Conservation (phyloP, 2,888 invertebrate genomes). For the Gymnosoma rotundatum region DNA sequence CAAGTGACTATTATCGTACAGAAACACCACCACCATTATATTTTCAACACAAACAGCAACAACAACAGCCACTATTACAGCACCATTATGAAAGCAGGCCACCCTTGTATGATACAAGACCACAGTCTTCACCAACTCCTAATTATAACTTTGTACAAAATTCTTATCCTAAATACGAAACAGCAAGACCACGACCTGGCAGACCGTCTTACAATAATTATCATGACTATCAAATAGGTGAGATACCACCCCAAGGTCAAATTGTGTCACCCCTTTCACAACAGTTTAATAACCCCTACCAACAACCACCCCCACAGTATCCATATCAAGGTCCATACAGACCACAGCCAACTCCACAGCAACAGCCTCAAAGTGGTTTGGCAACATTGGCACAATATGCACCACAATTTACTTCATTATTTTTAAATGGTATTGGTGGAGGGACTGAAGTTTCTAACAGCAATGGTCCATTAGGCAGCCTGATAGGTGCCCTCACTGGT, state of each 20-base stretch:
- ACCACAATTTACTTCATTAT: constrained; percentile 80
- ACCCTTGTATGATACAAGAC: constrained; percentile 33
- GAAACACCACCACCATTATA: constrained; percentile 53
- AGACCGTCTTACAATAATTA: constrained; percentile 73
- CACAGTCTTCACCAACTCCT: constrained; percentile 63
- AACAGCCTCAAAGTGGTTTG: constrained; percentile 71
- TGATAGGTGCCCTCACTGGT: constrained; percentile 78
- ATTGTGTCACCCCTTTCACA: constrained; percentile 65
- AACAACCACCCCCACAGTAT: constrained; percentile 57
- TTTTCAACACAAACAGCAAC: constrained; percentile 33
- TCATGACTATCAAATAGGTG: constrained; percentile 79
- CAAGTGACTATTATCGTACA: constrained; percentile 52
- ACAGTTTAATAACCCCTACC: constrained; percentile 73
- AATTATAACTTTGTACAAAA: constrained; percentile 54
- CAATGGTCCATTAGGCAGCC: constrained; percentile 76
- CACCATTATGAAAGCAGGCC: constrained; percentile 57
- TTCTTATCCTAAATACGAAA: constrained; percentile 43
- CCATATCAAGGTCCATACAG: constrained; percentile 70
- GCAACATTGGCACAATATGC: constrained; percentile 79
- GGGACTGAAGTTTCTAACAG: constrained; percentile 57
- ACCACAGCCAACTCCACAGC: constrained; percentile 65
- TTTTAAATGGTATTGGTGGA: constrained; percentile 73
- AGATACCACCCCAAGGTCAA: constrained; percentile 74
- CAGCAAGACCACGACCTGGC: constrained; percentile 31
- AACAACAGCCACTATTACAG: constrained; percentile 42